These are phyloP conservation scores for Anoplophora glabripennis DNA, from an alignment of 1,140 invertebrate species.

Conservation along the genomic window DNA sequence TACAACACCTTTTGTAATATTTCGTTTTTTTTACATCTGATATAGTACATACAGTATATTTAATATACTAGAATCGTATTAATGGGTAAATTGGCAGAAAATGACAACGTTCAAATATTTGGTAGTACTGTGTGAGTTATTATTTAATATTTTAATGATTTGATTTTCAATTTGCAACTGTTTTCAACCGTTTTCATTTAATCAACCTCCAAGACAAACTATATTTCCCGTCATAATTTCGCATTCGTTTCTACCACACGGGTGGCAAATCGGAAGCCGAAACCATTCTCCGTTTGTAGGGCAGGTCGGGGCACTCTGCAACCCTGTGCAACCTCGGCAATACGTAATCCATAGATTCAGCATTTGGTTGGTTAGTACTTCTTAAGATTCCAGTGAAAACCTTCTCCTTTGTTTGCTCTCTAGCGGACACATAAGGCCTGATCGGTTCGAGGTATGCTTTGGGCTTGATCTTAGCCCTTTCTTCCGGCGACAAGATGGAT, in stretches of 20 bases:
- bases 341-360: constrained; percentile 60
- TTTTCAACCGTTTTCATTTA: too few species aligned
- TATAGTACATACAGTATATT: too few species aligned
- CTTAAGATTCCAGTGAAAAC: constrained; percentile 50
- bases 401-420: constrained; percentile 59
- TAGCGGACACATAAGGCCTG: constrained; percentile 60
- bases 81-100: too few species aligned
- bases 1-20: too few species aligned
- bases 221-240: not conserved
- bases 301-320: constrained; percentile 41
- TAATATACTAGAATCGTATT: too few species aligned
- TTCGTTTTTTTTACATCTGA: too few species aligned
- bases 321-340: constrained; percentile 57
- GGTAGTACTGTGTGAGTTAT: too few species aligned
- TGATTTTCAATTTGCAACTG: too few species aligned
- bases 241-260: constrained; percentile 22
- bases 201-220: too few species aligned
- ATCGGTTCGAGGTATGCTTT: constrained; percentile 56
- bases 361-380: constrained; percentile 55
- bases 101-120: too few species aligned
- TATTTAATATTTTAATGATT: too few species aligned
- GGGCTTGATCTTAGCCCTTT: constrained; percentile 56
- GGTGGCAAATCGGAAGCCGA: constrained; percentile 35
- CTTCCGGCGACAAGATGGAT: constrained; percentile 45
- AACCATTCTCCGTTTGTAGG: constrained; percentile 44